phyloP scores from a whole-genome alignment of 2,888 invertebrate genomes.

The Tetragnatha montana region DNA sequence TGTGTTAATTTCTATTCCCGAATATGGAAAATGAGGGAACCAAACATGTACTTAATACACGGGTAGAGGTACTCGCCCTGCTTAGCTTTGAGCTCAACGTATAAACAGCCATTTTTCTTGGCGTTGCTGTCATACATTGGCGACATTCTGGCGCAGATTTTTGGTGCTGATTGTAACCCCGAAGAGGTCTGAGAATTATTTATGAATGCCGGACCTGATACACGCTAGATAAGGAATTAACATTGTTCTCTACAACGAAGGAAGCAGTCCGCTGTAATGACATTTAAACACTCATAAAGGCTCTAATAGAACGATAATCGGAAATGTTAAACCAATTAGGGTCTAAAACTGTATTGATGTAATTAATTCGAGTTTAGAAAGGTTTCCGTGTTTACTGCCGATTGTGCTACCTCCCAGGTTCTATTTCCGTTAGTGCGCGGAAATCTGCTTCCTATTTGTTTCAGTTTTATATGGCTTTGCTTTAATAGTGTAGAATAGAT shows the following conservation, averaged over 20 bases:
- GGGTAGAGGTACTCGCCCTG: slow-evolving; percentile 48
- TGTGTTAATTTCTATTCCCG: slow-evolving; percentile 31
- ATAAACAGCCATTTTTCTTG: slow-evolving; percentile 69
- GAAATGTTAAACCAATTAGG: slow-evolving; percentile 55
- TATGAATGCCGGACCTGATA: slow-evolving; percentile 30
- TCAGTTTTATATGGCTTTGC: too few relatives aligned
- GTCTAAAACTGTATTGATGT: slow-evolving; percentile 40
- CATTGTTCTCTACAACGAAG: slow-evolving; percentile 36
- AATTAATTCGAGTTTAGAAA: slow-evolving; percentile 23
- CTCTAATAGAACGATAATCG: slow-evolving; percentile 53
- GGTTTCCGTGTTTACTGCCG: background rate
- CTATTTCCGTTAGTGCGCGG: background rate
- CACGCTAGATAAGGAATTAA: slow-evolving; percentile 43
- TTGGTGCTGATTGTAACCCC: slow-evolving; percentile 42
- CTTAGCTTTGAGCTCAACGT: slow-evolving; percentile 48
- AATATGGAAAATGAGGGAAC: slow-evolving; percentile 30
- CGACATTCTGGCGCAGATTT: slow-evolving; percentile 59
- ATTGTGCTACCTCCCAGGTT: background rate
- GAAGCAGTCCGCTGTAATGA: slow-evolving; percentile 40
- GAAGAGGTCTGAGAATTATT: slow-evolving; percentile 42
- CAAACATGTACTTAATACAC: slow-evolving; percentile 36
- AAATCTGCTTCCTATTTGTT: background rate
- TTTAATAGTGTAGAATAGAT: too few relatives aligned
- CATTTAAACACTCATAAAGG: slow-evolving; percentile 45
- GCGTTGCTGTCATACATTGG: slow-evolving; percentile 58